Percentiles rank a stretch among this genome's conserved stretches.
Conservation (phyloP, 2,888 invertebrate genomes). For the Tanypteryx hageni region DNA sequence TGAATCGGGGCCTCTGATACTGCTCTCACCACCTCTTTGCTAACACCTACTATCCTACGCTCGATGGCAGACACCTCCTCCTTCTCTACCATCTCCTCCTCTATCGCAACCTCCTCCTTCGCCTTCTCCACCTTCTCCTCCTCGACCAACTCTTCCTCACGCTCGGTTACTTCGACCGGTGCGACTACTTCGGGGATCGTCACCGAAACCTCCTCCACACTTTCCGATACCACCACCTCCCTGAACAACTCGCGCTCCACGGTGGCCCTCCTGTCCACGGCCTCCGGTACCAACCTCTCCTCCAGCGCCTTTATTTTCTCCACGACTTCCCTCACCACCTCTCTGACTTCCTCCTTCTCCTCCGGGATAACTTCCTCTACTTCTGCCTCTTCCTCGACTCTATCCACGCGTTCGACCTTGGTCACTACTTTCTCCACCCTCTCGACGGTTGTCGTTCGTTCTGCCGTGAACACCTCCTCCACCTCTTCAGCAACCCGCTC, state of each 20-base stretch:
- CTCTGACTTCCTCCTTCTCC: background rate
- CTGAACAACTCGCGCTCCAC: background rate
- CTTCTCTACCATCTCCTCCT: too few species aligned
- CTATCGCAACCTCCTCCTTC: too few species aligned
- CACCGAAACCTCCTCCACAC: background rate
- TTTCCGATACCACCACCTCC: background rate
- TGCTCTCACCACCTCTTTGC: too few species aligned
- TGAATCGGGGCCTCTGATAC: background rate
- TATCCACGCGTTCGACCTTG: constrained; percentile 47
- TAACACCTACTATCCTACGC: too few species aligned
- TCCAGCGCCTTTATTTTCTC: background rate
- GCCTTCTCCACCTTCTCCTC: too few species aligned
- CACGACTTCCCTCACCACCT: background rate
- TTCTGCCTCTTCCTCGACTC: constrained; percentile 44
- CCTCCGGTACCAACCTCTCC: too few species aligned
- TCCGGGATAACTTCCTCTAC: background rate
- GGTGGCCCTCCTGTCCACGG: background rate
- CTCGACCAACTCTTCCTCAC: too few species aligned
- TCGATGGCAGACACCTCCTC: too few species aligned
- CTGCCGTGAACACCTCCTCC: constrained; percentile 20
- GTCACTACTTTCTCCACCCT: constrained; percentile 24
- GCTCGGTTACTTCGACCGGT: too few species aligned
- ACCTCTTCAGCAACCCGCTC: background rate
- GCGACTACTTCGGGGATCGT: too few species aligned
- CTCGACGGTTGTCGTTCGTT: constrained; percentile 39